Conservation (phyloP, 2,888 invertebrate genomes). For the Diloba caeruleocephala region DNA sequence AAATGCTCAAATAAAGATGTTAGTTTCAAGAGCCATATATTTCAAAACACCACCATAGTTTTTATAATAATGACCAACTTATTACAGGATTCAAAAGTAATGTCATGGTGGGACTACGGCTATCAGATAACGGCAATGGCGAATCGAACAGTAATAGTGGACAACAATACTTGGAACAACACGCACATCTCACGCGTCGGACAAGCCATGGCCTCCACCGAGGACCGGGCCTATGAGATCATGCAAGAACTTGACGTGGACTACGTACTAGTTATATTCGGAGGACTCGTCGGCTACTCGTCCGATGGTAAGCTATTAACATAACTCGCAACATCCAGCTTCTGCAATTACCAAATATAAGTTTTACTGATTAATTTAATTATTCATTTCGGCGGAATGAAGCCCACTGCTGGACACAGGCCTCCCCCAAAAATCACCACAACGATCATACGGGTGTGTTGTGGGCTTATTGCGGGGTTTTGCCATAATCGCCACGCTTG, state of each 20-base stretch:
- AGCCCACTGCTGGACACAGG: no score
- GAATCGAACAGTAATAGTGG: slow-evolving; percentile 98
- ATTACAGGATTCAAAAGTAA: slow-evolving; percentile 96
- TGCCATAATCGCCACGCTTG: no score
- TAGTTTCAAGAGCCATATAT: no score
- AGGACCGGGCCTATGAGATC: slow-evolving; percentile 99
- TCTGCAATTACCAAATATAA: no score
- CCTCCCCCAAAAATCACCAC: no score
- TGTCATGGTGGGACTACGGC: slow-evolving; percentile 99
- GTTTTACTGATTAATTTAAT: no score
- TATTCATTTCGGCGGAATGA: no score
- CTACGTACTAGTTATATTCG: slow-evolving; percentile 99
- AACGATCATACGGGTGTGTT: no score
- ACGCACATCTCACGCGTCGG: slow-evolving; percentile 99
- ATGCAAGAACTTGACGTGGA: slow-evolving; percentile 99
- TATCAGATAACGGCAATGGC: slow-evolving; percentile 99
- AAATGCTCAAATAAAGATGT: no score
- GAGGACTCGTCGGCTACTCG: slow-evolving; percentile 99
- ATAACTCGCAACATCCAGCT: no score
- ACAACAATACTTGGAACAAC: slow-evolving; percentile 99
- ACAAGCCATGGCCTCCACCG: slow-evolving; percentile 99
- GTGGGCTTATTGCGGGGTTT: no score
- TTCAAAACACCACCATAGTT: background rate
- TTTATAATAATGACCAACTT: background rate
- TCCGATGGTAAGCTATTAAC: slow-evolving; percentile 95